Conservation (phyloP, 2,797 vertebrate genomes). For the Rhincodon typus region DNA sequence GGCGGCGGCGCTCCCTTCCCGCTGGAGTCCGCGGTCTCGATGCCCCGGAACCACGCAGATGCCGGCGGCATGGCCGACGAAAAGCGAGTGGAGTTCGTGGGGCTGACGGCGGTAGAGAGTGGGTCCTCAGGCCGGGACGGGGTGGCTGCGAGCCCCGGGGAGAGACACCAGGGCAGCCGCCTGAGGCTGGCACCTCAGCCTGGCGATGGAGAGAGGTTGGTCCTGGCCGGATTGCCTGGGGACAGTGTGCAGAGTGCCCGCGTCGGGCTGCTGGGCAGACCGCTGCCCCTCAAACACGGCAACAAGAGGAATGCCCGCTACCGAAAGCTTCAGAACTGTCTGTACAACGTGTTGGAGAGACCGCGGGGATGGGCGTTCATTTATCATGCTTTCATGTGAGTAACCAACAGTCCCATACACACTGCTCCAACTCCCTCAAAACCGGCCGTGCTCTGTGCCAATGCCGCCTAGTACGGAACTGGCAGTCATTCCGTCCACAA, state of each 20-base stretch:
- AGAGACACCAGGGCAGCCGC: conserved; percentile 54
- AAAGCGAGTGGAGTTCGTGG: conserved; percentile 75
- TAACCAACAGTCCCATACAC: conserved; percentile 46
- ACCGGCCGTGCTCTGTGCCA: neutral
- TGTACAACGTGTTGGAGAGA: conserved; percentile 96
- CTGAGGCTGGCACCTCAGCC: conserved; percentile 43
- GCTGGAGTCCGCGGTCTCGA: conserved; percentile 37
- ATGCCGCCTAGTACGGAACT: neutral
- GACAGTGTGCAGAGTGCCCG: conserved; percentile 5
- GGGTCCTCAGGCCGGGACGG: conserved; percentile 66
- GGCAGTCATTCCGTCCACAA: neutral
- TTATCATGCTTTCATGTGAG: conserved; percentile 98
- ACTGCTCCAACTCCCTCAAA: neutral
- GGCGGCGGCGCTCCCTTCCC: neutral
- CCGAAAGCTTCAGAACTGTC: conserved; percentile 83
- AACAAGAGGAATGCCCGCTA: conserved; percentile 51
- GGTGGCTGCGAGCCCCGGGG: conserved; percentile 56
- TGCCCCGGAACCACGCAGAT: conserved; percentile 67
- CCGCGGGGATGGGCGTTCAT: conserved; percentile 93
- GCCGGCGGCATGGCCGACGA: conserved; percentile 71
- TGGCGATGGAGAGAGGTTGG: neutral
- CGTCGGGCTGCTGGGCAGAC: conserved; percentile 10
- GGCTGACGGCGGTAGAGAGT: conserved; percentile 73
- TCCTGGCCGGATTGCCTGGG: neutral
- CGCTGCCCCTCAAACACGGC: conserved; percentile 63